A percentile compares a stretch with the other conserved stretches of the same genome.
Conservation (phyloP, 2,888 invertebrate species). For the Dynastes hyllus region DNA sequence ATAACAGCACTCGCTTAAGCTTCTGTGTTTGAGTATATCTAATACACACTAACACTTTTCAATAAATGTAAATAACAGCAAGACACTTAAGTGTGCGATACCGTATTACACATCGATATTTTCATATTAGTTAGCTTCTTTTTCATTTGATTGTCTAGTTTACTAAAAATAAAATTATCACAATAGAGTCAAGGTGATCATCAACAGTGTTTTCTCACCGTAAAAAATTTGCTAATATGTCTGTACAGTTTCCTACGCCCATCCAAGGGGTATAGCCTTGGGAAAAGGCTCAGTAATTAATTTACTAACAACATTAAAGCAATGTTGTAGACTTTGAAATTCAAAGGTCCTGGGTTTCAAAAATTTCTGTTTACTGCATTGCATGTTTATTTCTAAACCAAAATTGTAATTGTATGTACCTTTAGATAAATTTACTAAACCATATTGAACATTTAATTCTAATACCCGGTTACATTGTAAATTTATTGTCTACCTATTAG, state of each 20-base stretch:
- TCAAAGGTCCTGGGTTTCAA: neutral
- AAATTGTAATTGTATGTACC: slow-evolving; percentile 1
- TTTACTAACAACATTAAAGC: slow-evolving; percentile 35
- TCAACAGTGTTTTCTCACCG: slow-evolving; percentile 8
- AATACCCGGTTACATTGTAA: neutral
- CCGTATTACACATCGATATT: slow-evolving; percentile 6
- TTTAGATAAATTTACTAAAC: too few relatives aligned
- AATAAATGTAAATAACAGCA: slow-evolving; percentile 38
- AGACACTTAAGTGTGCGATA: slow-evolving; percentile 16
- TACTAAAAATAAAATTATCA: neutral
- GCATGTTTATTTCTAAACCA: slow-evolving; percentile 29
- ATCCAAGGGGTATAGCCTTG: slow-evolving; percentile 92
- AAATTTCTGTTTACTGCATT: neutral
- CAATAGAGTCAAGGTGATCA: neutral
- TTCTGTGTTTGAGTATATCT: slow-evolving; percentile 34
- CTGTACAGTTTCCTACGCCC: slow-evolving; percentile 89
- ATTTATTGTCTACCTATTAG: neutral
- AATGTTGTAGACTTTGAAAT: slow-evolving; percentile 3
- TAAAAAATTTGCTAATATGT: too few relatives aligned
- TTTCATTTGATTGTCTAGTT: slow-evolving; percentile 13
- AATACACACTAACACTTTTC: slow-evolving; percentile 23
- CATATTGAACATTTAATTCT: neutral
- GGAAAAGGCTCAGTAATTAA: slow-evolving; percentile 91
- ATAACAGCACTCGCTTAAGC: slow-evolving; percentile 50
- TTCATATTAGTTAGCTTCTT: slow-evolving; percentile 46